These are phyloP conservation scores for Arbacia lixula DNA, from an alignment of 53 echinoderm and acorn worm genomes.

Conservation along the genomic window DNA sequence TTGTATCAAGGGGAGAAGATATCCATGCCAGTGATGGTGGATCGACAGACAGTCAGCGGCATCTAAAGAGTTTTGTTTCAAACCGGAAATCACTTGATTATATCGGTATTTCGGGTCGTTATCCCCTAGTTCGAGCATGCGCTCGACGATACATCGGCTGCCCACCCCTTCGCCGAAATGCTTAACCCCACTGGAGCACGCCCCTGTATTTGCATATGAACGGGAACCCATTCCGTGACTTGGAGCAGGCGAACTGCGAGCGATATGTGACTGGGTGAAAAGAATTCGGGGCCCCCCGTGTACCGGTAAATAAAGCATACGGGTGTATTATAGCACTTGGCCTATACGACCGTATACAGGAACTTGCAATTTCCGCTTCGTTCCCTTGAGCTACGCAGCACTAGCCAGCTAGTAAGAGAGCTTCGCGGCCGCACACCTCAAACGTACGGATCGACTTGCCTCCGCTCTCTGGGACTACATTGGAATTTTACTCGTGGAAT, in stretches of 20 bases:
- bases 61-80: conserved; percentile 43
- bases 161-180: conserved; percentile 25
- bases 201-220: conserved; percentile 63
- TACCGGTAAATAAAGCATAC: conserved; percentile 60
- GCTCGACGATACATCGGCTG: neutral
- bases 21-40: too few species aligned
- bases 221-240: conserved; percentile 53
- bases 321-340: conserved; percentile 63
- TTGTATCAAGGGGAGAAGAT: too few species aligned
- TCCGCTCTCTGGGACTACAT: conserved; percentile 15
- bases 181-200: conserved; percentile 32
- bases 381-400: conserved; percentile 47
- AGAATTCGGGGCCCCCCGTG: conserved; percentile 58
- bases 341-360: conserved; percentile 55
- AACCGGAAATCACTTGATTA: conserved; percentile 57
- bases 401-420: neutral
- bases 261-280: conserved; percentile 48
- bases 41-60: too few species aligned
- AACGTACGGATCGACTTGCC: neutral
- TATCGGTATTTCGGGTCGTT: conserved; percentile 14
- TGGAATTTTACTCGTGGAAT: conserved; percentile 44
- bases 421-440: neutral
- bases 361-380: conserved; percentile 59
- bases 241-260: conserved; percentile 52
- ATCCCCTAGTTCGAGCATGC: conserved; percentile 9